These are phyloP conservation scores for Acrobeloides nanus DNA, from an alignment of 2,888 invertebrate genomes.

Conservation along the genomic window DNA sequence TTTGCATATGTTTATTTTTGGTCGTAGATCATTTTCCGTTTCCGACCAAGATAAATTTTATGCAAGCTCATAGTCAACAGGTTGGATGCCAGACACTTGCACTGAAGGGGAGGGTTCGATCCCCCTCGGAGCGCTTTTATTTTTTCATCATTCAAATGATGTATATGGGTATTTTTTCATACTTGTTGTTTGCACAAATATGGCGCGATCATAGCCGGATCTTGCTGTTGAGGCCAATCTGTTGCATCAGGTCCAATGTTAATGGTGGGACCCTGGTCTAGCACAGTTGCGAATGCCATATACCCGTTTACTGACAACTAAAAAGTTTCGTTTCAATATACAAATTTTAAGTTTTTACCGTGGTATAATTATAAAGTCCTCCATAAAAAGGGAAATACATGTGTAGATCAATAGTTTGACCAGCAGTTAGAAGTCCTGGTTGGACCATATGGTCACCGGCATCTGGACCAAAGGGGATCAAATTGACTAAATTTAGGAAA, in stretches of 20 bases:
- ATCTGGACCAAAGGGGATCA: constrained; percentile 49
- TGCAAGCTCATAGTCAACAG: too few species aligned
- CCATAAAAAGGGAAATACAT: constrained; percentile 52
- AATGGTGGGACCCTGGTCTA: constrained; percentile 52
- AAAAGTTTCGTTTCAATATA: constrained; percentile 11
- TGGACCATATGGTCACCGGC: constrained; percentile 46
- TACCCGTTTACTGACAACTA: constrained; percentile 49
- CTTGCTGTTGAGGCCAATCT: constrained; percentile 50
- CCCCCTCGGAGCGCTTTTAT: too few species aligned
- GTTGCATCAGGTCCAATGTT: constrained; percentile 49
- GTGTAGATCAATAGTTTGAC: constrained; percentile 49
- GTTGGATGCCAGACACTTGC: too few species aligned
- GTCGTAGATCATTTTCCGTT: too few species aligned
- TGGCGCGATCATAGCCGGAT: constrained; percentile 53
- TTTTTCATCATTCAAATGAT: too few species aligned
- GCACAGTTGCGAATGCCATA: constrained; percentile 50
- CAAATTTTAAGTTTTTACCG: constrained; percentile 24
- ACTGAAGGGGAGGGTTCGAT: too few species aligned
- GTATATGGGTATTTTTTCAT: too few species aligned
- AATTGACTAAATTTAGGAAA: constrained; percentile 33
- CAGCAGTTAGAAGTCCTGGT: constrained; percentile 47
- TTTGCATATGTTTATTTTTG: too few species aligned
- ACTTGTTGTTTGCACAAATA: constrained; percentile 51
- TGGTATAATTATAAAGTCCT: constrained; percentile 52
- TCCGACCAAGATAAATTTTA: too few species aligned